phyloP scores from a whole-genome alignment of 2,113 vertebrate genomes.

The Catharus bicknelli region DNA sequence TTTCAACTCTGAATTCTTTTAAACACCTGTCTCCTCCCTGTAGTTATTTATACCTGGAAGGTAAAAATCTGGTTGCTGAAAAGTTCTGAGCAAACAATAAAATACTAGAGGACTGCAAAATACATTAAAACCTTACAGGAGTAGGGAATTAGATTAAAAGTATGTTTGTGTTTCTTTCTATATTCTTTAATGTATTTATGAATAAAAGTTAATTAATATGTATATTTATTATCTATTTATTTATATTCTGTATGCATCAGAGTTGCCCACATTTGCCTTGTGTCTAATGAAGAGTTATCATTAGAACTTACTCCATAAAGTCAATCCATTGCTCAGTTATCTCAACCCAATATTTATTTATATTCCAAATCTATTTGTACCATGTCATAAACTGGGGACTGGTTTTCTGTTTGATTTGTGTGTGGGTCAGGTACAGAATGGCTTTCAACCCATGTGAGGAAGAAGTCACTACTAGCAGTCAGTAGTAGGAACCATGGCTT shows the following conservation, averaged over 20 bases:
- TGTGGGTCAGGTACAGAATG: background rate
- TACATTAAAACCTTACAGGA: background rate
- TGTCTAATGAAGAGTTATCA: background rate
- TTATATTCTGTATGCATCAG: background rate
- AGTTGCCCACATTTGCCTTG: background rate
- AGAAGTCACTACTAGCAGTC: background rate
- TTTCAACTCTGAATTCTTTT: background rate
- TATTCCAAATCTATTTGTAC: background rate
- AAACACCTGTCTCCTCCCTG: background rate
- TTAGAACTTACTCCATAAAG: background rate
- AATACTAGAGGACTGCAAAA: background rate
- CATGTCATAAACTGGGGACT: background rate
- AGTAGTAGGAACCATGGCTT: background rate
- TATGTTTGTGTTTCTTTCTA: background rate
- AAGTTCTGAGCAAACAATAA: background rate
- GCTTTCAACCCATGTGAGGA: rapidly evolving
- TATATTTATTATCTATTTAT: background rate
- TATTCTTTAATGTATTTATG: background rate
- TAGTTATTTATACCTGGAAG: background rate
- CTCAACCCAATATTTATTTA: background rate
- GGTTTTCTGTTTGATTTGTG: background rate
- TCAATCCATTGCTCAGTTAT: background rate
- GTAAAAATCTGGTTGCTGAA: background rate
- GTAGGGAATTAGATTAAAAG: background rate
- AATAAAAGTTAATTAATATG: background rate